Base-by-base conservation (phyloP, 2,888 invertebrate genomes). In the Lithophane leautieri region DNA sequence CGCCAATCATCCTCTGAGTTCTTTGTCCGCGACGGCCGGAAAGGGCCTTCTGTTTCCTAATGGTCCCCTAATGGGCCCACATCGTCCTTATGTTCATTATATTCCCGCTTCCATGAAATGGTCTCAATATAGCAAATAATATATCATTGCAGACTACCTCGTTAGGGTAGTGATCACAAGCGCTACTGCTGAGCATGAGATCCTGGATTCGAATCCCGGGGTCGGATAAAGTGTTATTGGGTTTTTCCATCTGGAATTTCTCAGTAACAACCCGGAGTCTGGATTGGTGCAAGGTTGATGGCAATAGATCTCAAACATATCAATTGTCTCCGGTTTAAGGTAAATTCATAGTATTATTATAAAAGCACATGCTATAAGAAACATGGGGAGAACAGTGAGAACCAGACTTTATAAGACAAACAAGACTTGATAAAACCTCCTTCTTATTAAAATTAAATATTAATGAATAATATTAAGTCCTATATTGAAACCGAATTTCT, bases 1-100 rank as follows among this genome's bases (percentile, higher is more conserved):
- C 70, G 62, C 44, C 58, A 83, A 78, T 73, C 61, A 78, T 83
- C 16, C 19, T 19, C 28, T 2, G 54, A 19, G 12, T 44, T 47
- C 72, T 74, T 84, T 84, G 74, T 84, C 69, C 75, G 16, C 12
- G n/a, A 7, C 44, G 25, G 42, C 60, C 75, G 80, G 75, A 83
- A 81, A 58, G 14, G 19, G 50, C 22, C 75, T 56, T 22, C 19
- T 34, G 56, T 42, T 56, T 68, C 56, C 70, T 79, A 82, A 82
- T 80, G 80, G 70, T 47, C 52, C 52, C 52, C 52, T 69, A 83
- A 79, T 71, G 61, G 65, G 60, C 34, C 34, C 54, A 62, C 47
- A 74, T 80, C 52, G 61, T 52, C 22, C 58, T 42, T 52, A 54
- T 63, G 61, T 66, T 78, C 72, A 73, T 81, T 83, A 71, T 61